A percentile compares a stretch with the other conserved stretches of the same genome.
Conservation (phyloP, 1,140 invertebrate genomes). For the Ooceraea biroi region DNA sequence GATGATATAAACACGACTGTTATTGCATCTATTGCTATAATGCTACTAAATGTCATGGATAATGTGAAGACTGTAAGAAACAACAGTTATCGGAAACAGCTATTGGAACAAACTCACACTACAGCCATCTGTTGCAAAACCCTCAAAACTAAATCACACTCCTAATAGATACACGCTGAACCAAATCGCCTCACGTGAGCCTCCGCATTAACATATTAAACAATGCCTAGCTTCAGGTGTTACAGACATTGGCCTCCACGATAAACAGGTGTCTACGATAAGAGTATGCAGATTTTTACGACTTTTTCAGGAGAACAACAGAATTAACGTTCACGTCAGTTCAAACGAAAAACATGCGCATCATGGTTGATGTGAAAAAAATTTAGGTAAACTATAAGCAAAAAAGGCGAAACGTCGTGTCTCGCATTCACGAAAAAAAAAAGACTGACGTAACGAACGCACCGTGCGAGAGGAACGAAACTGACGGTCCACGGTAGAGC, state of each 20-base stretch:
- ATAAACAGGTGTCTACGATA: background rate
- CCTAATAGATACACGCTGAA: constrained; percentile 25
- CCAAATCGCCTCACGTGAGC: background rate
- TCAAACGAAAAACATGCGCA: background rate
- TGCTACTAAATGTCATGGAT: too few species aligned
- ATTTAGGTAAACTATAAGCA: background rate
- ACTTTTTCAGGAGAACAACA: background rate
- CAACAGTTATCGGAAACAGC: too few species aligned
- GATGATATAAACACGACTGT: too few species aligned
- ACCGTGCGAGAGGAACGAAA: constrained; percentile 18
- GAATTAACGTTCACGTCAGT: background rate
- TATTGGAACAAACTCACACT: too few species aligned
- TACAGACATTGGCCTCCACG: background rate
- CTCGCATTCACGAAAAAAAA: background rate
- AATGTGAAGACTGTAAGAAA: too few species aligned
- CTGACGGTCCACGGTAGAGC: background rate
- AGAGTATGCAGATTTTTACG: background rate
- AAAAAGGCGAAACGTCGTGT: constrained; percentile 7
- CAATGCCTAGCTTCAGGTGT: background rate
- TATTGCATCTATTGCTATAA: too few species aligned
- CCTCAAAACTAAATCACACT: too few species aligned
- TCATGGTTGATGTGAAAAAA: background rate
- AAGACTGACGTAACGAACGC: constrained; percentile 3
- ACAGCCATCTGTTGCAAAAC: too few species aligned
- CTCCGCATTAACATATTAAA: constrained; percentile 22